Conservation (phyloP, 2,113 vertebrate species). For the Oryctolagus cuniculus region DNA sequence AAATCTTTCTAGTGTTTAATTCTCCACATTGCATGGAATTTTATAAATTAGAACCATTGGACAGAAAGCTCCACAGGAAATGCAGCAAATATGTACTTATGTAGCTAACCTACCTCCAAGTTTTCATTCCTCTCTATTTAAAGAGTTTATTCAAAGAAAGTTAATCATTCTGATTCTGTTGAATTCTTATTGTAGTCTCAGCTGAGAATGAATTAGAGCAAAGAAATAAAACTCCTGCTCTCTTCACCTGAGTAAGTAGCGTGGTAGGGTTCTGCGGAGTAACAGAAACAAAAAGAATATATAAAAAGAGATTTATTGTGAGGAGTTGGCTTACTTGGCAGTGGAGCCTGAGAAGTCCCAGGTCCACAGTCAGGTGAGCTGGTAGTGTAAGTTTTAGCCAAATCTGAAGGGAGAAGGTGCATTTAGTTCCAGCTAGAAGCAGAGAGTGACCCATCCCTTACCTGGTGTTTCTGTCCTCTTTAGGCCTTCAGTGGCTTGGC, state of each 20-base stretch:
- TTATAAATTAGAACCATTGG: neutral
- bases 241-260: neutral
- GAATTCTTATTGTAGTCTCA: conserved; percentile 4
- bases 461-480: neutral
- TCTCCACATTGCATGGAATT: neutral
- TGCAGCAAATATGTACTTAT: conserved; percentile 9
- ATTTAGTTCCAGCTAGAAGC: neutral
- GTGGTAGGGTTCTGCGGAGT: neutral
- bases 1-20: neutral
- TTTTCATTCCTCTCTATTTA: conserved; percentile 39
- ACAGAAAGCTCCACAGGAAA: neutral
- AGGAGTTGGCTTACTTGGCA: neutral
- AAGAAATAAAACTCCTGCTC: conserved; percentile 17
- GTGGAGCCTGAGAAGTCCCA: neutral
- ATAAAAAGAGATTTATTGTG: neutral
- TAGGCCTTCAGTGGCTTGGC: neutral
- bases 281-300: neutral
- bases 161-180: conserved; percentile 30
- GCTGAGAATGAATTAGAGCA: conserved; percentile 43
- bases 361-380: neutral
- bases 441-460: neutral
- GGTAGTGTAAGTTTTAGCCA: neutral
- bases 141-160: conserved; percentile 18
- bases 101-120: neutral
- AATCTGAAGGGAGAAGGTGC: neutral